Conservation (phyloP, 2,888 invertebrate genomes). For the Pristionchus arcanus region DNA sequence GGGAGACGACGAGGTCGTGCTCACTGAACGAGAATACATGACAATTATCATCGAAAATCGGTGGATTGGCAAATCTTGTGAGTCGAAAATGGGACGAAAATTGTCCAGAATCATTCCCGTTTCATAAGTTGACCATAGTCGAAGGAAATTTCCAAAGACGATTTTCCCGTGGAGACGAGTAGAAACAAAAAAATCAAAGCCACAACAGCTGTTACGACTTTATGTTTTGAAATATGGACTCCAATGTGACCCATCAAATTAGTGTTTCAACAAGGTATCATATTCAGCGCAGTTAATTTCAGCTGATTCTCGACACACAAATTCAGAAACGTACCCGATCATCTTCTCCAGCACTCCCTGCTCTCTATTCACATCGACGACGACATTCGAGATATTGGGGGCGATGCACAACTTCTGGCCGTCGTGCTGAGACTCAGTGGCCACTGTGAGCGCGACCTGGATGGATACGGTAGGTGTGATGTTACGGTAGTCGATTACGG, state of each 20-base stretch:
- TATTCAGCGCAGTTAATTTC: background rate
- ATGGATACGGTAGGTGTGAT: background rate
- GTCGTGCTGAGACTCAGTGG: slow-evolving; percentile 90
- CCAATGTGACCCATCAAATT: too few species aligned
- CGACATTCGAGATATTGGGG: slow-evolving; percentile 85
- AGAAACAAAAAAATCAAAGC: too few species aligned
- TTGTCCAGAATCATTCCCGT: too few species aligned
- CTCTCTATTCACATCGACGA: slow-evolving; percentile 88
- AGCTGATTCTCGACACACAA: background rate
- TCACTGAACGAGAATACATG: slow-evolving; percentile 80
- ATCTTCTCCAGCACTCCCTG: slow-evolving; percentile 86
- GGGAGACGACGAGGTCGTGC: slow-evolving; percentile 83
- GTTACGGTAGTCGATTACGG: background rate
- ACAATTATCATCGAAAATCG: background rate
- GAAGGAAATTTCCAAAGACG: too few species aligned
- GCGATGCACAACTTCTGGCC: slow-evolving; percentile 90
- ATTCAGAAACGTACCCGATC: slow-evolving; percentile 82
- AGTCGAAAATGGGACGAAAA: too few species aligned
- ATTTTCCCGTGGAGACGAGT: too few species aligned
- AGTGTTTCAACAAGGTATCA: background rate
- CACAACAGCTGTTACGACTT: background rate
- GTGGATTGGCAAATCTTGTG: too few species aligned
- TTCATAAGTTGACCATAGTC: too few species aligned
- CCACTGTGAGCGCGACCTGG: slow-evolving; percentile 80
- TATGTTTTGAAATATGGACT: background rate